Conservation (phyloP, 2,888 invertebrate species). For the Linnaemya tessellans region DNA sequence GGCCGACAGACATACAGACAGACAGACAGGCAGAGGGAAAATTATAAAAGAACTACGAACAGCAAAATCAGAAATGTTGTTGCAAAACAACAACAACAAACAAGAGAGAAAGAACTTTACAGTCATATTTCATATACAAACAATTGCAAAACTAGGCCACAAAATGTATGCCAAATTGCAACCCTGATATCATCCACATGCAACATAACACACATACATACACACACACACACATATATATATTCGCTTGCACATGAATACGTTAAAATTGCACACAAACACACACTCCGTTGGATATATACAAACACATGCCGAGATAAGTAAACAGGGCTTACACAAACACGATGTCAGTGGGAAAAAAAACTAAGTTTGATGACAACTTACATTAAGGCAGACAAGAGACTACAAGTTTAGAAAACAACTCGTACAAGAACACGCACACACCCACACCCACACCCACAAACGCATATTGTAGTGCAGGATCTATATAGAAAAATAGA, state of each 20-base stretch:
- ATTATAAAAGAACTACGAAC: background rate
- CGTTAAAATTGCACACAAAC: background rate
- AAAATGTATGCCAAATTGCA: constrained; percentile 72
- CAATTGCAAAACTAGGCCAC: constrained; percentile 64
- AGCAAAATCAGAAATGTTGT: background rate
- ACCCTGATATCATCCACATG: constrained; percentile 63
- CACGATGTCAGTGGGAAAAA: constrained; percentile 7
- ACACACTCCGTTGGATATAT: background rate
- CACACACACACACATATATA: background rate
- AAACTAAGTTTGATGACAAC: constrained; percentile 63
- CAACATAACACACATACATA: constrained; percentile 44
- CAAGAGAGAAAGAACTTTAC: constrained; percentile 28
- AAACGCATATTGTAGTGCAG: background rate
- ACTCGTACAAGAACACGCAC: background rate
- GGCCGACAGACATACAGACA: constrained; percentile 37
- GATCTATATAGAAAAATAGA: constrained; percentile 11
- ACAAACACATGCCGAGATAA: background rate
- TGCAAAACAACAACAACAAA: background rate
- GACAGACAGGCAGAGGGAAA: constrained; percentile 1
- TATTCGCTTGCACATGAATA: background rate
- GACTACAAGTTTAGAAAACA: constrained; percentile 44
- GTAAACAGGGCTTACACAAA: constrained; percentile 14
- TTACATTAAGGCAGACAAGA: constrained; percentile 62
- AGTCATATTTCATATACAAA: constrained; percentile 60
- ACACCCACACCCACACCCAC: background rate